Evolutionary conservation across 1,140 invertebrate genomes (phyloP).

Genomic region (Macrotrachela quadricornifera): DNA sequence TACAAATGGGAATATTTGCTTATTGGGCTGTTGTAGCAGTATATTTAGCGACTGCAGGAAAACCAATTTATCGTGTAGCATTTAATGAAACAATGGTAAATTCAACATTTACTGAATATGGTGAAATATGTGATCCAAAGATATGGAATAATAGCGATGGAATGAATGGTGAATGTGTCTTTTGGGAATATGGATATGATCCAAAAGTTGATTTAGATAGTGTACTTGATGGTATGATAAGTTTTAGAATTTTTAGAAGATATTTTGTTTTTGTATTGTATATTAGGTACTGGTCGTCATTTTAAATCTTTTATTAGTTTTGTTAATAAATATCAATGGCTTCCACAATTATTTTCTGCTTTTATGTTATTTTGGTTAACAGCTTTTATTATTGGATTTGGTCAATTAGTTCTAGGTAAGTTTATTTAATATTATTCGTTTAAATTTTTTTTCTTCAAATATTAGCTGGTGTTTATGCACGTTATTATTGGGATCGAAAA

Average conservation of each 20-base stretch:
- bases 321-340: constrained; percentile 1
- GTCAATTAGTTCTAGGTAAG: constrained; percentile 47
- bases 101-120: not conserved
- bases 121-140: not conserved
- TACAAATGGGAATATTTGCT: constrained; percentile 49
- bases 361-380: constrained; percentile 69
- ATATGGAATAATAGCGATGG: not conserved
- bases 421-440: too few species aligned
- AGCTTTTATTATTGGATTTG: constrained; percentile 69
- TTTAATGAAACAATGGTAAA: not conserved
- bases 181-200: not conserved
- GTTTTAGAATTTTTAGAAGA: too few species aligned
- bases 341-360: constrained; percentile 46
- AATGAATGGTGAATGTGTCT: not conserved
- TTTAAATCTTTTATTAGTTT: constrained; percentile 5
- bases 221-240: too few species aligned
- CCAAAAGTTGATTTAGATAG: too few species aligned
- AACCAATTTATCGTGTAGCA: constrained; percentile 12
- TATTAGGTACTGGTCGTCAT: not conserved
- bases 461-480: constrained; percentile 52
- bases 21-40: constrained; percentile 53
- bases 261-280: too few species aligned
- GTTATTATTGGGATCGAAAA: constrained; percentile 70
- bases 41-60: constrained; percentile 28
- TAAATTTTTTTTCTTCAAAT: constrained; percentile 29